Base-by-base conservation (phyloP, 2,113 vertebrate species). In the Carlito syrichta region DNA sequence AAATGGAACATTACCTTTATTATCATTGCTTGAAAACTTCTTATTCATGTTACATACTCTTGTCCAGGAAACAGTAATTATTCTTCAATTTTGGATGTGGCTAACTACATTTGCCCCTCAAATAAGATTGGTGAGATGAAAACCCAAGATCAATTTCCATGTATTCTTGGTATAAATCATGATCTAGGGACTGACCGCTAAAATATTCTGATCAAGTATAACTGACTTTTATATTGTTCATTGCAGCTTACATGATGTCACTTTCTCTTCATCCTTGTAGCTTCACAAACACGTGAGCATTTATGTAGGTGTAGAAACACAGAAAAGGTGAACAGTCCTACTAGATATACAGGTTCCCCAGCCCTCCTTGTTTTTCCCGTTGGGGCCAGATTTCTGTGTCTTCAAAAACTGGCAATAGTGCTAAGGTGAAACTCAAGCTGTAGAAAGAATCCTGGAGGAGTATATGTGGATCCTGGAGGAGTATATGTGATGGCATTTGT, bases 71-170 rank as follows among this genome's bases (percentile, higher is more conserved):
- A 94, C 52, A 77, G 35, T 78, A 89, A n/a, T 93, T 45, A 56
- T 77, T 96, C 17, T 85, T 95, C 19, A 14, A 2, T 96, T 90
- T 96, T 89, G 71, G 30, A 16, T 76, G 85, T 92, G 50, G 38
- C 71, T 89, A 69, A 87, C 58, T 90, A 40, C 10, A n/a, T 96
- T 97, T 78, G 20, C 43, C 5, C 43, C 43, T 89, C 43, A 93
- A 19, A 68, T 92, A 85, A 93, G 20, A 89, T 71, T 81, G 84
- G n/a, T 95, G 54, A 96, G 63, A 23, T 85, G 76, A 95, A 96
- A 96, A 79, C 8, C 35, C 25, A 40, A 50, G 54, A 48, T 84
- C 45, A 52, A 90, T 97, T 96, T 90, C 74, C 69, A 0, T 95
- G 14, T 81, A 13, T 86, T 84, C 69, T 54, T 11, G 32, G 56